Base-by-base conservation (phyloP, 2,797 vertebrate genomes). In the Ceryle rudis region DNA sequence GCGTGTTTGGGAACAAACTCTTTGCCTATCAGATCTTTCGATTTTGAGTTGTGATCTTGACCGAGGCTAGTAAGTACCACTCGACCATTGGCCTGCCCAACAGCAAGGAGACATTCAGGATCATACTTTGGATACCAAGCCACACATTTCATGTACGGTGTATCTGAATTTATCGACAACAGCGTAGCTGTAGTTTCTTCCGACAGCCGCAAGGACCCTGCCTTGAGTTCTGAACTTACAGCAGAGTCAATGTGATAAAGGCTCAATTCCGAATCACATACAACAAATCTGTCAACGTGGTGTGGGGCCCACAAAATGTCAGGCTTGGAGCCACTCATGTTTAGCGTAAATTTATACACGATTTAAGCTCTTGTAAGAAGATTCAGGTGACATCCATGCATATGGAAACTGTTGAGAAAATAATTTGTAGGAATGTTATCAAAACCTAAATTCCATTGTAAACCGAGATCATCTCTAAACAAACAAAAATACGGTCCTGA, bases 251-350 rank as follows among this genome's bases (percentile, higher is more conserved):
- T 99, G 42, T 99, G 99, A 91, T 99, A 99, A 52, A 99, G 98
- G 91, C 99, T 99, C 83, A 99, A 98, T 72, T 99, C 99, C 0
- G 99, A 99, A 95, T 99, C 99, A 9, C 99, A 99, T 23, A 99
- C 99, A 88, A 99, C 99, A 72, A 99, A 99, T 35, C 99, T 98
- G 98, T 99, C 99, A 10, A 99, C 99, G 2, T 99, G 99, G 98
- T 99, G 99, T 1, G 99, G 99, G 29, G 99, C 99, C 99, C 99
- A 99, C 74, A 99, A 97, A 97, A 99, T 99, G 94, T 99, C 99
- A 4, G 99, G 99, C 93, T 99, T 99, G 67, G 99, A 99, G 93
- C 99, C 99, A 47, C 99, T 99, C 99, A 99, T 99, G 95, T 88
- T 98, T 97, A 86, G 5, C 37, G 55, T 29, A 25, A 35, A 33